Conservation (phyloP, 92 coral and sea anemone genomes). For the Scolanthus callimorphus region DNA sequence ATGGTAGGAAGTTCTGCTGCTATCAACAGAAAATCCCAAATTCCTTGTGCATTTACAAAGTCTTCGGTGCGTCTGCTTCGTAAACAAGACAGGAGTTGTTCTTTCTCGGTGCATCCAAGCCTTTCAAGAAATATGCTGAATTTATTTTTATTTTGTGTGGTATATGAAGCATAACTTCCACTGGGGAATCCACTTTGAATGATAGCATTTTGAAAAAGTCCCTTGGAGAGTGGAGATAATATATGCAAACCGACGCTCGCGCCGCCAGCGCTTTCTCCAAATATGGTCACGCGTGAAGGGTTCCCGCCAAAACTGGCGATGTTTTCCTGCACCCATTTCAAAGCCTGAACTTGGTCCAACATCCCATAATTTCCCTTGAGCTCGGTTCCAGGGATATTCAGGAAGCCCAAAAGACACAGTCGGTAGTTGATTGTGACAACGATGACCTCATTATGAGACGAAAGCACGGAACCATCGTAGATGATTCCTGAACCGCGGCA, state of each 20-base stretch:
- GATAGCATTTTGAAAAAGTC: constrained; percentile 12
- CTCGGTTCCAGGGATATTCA: constrained; percentile 45
- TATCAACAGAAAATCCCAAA: background rate
- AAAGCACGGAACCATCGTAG: constrained; percentile 53
- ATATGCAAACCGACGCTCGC: constrained; percentile 11
- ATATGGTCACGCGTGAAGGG: constrained; percentile 10
- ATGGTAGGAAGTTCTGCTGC: constrained; percentile 4
- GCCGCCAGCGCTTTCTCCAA: constrained; percentile 16
- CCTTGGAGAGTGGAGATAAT: constrained; percentile 10
- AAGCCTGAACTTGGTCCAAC: constrained; percentile 81
- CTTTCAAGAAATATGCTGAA: background rate
- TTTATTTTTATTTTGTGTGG: background rate
- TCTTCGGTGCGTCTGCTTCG: background rate
- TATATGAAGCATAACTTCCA: background rate
- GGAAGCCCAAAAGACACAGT: constrained; percentile 71
- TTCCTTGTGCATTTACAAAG: background rate
- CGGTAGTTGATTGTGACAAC: constrained; percentile 77
- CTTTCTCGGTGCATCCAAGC: constrained; percentile 4
- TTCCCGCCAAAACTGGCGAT: constrained; percentile 36
- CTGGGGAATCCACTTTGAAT: constrained; percentile 8
- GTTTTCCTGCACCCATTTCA: constrained; percentile 79
- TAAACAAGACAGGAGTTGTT: constrained; percentile 5
- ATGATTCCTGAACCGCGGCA: constrained; percentile 43
- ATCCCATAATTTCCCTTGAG: constrained; percentile 74
- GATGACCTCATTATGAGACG: constrained; percentile 51